Conservation (phyloP, 2,113 vertebrate species). For the Ginglymostoma cirratum region DNA sequence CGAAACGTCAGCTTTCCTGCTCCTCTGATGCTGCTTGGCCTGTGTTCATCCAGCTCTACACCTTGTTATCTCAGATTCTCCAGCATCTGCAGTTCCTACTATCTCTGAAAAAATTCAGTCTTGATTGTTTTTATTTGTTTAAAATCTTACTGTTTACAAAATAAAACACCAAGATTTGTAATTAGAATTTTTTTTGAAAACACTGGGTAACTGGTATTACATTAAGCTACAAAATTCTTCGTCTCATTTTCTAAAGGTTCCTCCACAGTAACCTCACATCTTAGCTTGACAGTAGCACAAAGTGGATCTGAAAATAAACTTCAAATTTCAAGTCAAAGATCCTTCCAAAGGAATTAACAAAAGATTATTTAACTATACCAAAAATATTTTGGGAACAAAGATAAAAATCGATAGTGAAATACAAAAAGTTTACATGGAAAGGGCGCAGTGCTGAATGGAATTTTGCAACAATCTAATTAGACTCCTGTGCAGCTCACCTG, state of each 20-base stretch:
- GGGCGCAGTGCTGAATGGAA: background rate
- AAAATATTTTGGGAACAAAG: background rate
- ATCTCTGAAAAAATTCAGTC: too few species aligned
- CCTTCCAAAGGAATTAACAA: background rate
- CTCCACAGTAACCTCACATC: background rate
- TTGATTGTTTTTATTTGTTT: too few species aligned
- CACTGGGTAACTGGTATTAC: background rate
- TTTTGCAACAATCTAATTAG: background rate
- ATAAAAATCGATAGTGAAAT: background rate
- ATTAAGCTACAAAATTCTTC: background rate
- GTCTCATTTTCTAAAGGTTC: background rate
- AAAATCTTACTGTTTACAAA: background rate
- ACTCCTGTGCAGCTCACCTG: background rate
- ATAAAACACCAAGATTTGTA: background rate
- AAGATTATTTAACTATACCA: background rate
- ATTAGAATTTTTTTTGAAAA: background rate
- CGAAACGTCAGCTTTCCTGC: too few species aligned
- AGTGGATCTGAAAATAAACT: background rate
- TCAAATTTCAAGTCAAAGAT: background rate
- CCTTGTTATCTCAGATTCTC: too few species aligned
- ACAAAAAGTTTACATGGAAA: background rate
- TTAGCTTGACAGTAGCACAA: background rate
- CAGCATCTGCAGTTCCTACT: too few species aligned
- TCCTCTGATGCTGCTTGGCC: too few species aligned
- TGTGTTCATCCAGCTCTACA: too few species aligned